Percentiles rank a stretch among this genome's conserved stretches.
Conservation (phyloP, 2,888 invertebrate genomes). For the Orthosia incerta region DNA sequence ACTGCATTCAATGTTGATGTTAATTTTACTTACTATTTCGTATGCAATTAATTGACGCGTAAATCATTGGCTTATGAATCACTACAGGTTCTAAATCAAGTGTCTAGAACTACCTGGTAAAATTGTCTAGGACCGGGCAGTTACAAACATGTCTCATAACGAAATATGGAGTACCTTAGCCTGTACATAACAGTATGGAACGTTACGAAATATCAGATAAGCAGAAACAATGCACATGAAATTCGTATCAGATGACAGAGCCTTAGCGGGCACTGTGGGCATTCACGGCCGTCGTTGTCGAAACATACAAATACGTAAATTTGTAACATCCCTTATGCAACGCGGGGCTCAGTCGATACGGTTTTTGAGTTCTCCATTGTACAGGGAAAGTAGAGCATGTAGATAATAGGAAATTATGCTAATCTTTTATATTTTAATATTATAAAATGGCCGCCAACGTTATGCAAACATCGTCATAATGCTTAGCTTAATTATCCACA, state of each 20-base stretch:
- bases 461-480: slow-evolving; percentile 48
- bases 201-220: slow-evolving; percentile 60
- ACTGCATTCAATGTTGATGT: slow-evolving; percentile 42
- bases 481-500: slow-evolving; percentile 50
- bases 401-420: slow-evolving; percentile 67
- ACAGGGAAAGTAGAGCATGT: slow-evolving; percentile 76
- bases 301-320: slow-evolving; percentile 29
- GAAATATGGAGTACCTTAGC: slow-evolving; percentile 24
- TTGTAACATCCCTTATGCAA: slow-evolving; percentile 66
- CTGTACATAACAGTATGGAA: slow-evolving; percentile 27
- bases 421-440: slow-evolving; percentile 60
- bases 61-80: slow-evolving; percentile 24
- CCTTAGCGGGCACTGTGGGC: slow-evolving; percentile 50
- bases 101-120: not conserved
- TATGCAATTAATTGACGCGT: slow-evolving; percentile 38
- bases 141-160: slow-evolving; percentile 23
- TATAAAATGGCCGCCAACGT: slow-evolving; percentile 43
- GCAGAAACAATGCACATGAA: slow-evolving; percentile 56
- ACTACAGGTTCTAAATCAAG: slow-evolving; percentile 29
- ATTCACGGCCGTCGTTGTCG: slow-evolving; percentile 30
- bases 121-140: slow-evolving; percentile 1
- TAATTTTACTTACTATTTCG: slow-evolving; percentile 35
- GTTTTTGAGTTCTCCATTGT: slow-evolving; percentile 73
- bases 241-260: slow-evolving; percentile 64
- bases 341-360: slow-evolving; percentile 61